Evolutionary conservation across 2,113 vertebrate species (phyloP).

Genomic region (Grammomys dolichurus): DNA sequence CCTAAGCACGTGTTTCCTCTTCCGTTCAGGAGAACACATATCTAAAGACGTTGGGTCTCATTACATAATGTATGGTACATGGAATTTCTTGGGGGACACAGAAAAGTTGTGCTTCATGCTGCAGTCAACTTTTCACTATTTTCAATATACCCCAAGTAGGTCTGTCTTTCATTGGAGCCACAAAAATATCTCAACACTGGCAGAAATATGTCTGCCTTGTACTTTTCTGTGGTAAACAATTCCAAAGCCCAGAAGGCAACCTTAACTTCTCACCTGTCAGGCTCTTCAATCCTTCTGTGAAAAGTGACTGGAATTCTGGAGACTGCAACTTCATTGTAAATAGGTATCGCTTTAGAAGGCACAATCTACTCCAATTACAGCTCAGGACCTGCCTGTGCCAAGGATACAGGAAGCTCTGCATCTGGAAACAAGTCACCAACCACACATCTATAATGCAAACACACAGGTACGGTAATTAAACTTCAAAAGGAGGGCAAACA

Average conservation of each 20-base stretch:
- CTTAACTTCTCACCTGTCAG: conserved; percentile 89
- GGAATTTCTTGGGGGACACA: neutral
- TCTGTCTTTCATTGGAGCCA: neutral
- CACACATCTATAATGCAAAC: conserved; percentile 26
- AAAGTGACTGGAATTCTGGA: conserved; percentile 93
- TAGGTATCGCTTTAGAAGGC: conserved; percentile 59
- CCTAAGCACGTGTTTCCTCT: neutral
- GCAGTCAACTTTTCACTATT: neutral
- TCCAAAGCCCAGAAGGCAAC: neutral
- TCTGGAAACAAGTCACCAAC: conserved; percentile 55
- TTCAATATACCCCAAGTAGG: neutral
- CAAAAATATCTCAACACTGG: neutral
- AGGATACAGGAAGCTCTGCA: conserved; percentile 76
- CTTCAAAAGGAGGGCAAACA: neutral
- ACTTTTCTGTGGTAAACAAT: neutral
- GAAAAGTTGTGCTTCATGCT: neutral
- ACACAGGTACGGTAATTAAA: neutral
- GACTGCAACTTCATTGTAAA: conserved; percentile 93
- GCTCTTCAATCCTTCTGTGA: conserved; percentile 93
- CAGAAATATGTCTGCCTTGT: neutral
- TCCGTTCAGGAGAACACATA: neutral
- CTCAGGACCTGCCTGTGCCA: conserved; percentile 60
- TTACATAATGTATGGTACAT: neutral
- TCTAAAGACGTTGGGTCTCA: too few relatives aligned
- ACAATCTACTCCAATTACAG: conserved; percentile 27